Conservation (phyloP, 2,113 vertebrate species). For the Chloebia gouldiae region DNA sequence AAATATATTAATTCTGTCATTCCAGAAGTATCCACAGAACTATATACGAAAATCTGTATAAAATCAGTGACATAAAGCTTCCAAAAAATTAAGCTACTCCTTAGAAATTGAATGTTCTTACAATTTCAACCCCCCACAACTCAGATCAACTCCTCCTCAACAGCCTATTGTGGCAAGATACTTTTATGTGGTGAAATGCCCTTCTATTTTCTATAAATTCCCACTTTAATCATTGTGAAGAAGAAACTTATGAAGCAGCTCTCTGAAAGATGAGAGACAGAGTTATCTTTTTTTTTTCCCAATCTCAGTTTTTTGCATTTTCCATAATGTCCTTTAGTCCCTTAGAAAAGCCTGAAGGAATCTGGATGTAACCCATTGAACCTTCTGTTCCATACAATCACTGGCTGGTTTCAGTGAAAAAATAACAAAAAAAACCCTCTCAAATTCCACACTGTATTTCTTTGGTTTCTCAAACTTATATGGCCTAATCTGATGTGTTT, state of each 20-base stretch:
- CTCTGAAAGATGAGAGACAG: background rate
- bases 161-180: background rate
- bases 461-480: background rate
- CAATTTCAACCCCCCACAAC: accelerated
- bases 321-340: background rate
- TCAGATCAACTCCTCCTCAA: background rate
- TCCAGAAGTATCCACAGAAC: background rate
- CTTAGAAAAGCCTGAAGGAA: background rate
- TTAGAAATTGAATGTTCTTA: background rate
- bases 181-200: background rate
- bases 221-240: background rate
- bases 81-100: background rate
- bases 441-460: background rate
- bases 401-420: background rate
- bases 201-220: background rate
- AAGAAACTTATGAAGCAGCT: background rate
- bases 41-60: background rate
- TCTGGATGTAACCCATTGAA: background rate
- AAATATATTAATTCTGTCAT: background rate
- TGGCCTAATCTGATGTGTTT: background rate
- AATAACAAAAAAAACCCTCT: background rate
- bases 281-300: background rate
- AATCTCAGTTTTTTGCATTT: background rate
- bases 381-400: background rate
- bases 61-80: background rate